These are phyloP conservation scores for Nothoprocta perdicaria DNA, from an alignment of 2,113 vertebrate species.

Conservation along the genomic window DNA sequence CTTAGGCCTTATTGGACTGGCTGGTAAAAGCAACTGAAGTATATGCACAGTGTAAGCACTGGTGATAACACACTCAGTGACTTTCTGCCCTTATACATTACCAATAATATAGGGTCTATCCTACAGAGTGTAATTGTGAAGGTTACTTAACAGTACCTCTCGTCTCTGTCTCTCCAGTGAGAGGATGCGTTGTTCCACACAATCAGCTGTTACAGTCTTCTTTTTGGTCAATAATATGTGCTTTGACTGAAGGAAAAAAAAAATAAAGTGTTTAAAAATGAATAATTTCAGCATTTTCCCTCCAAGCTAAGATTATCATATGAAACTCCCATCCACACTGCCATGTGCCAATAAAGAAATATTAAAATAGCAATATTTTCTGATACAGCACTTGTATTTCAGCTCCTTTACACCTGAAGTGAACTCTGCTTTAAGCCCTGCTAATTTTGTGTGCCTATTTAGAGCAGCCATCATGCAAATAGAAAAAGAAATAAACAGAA, in stretches of 20 bases:
- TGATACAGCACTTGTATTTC: not conserved
- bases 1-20: not conserved
- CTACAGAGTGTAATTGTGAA: not conserved
- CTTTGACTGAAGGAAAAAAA: slow-evolving; percentile 28
- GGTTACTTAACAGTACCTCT: slow-evolving; percentile 67
- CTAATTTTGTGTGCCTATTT: not conserved
- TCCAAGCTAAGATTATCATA: not conserved
- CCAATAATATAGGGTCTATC: not conserved
- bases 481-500: not conserved
- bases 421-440: not conserved
- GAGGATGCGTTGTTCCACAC: slow-evolving; percentile 68
- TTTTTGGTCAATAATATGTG: slow-evolving; percentile 42
- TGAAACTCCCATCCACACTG: not conserved
- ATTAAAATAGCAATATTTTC: not conserved
- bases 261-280: not conserved
- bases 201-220: not conserved
- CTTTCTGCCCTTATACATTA: not conserved
- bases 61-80: not conserved
- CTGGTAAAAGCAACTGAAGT: not conserved
- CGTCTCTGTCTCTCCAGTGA: slow-evolving; percentile 76
- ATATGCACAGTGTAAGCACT: not conserved
- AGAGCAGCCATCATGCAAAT: not conserved
- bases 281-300: not conserved
- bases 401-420: not conserved
- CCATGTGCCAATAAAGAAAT: not conserved